Evolutionary conservation across 35 echinoderm and acorn worm genomes (phyloP).

Genomic region (Lytechinus pictus): DNA sequence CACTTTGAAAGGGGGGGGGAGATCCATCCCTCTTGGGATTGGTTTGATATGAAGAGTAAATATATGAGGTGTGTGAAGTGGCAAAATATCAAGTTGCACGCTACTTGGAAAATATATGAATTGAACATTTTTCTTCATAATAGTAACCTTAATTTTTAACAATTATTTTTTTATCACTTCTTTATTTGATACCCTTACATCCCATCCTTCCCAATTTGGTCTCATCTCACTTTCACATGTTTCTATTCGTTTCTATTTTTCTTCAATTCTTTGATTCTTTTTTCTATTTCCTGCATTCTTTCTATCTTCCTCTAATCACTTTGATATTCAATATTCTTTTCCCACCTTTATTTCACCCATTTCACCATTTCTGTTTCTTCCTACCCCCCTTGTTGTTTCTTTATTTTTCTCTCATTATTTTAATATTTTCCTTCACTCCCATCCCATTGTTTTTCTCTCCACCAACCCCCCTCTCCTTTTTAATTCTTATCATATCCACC

Average conservation of each 20-base stretch:
- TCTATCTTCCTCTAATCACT: not conserved
- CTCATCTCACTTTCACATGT: not conserved
- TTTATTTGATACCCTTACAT: not conserved
- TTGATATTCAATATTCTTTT: not conserved
- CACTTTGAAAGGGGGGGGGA: not conserved
- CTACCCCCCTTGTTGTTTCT: not conserved
- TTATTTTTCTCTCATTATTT: too few species aligned
- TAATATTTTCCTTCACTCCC: not conserved
- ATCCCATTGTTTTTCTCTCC: too few species aligned
- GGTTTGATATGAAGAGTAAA: not conserved
- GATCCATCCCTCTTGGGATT: not conserved
- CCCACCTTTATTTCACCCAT: too few species aligned
- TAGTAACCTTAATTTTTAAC: too few species aligned
- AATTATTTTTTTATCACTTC: not conserved
- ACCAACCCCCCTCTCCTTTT: not conserved
- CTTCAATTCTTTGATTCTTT: too few species aligned
- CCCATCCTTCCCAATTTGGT: not conserved
- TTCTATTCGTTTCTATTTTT: too few species aligned
- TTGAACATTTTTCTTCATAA: not conserved
- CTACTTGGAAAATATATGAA: not conserved
- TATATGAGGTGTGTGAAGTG: not conserved
- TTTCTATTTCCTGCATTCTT: not conserved
- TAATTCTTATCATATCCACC: not conserved
- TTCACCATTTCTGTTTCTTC: not conserved
- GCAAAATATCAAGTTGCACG: not conserved